These are phyloP conservation scores for Okapia johnstoni DNA, from an alignment of 2,113 vertebrate genomes.

Conservation along the genomic window DNA sequence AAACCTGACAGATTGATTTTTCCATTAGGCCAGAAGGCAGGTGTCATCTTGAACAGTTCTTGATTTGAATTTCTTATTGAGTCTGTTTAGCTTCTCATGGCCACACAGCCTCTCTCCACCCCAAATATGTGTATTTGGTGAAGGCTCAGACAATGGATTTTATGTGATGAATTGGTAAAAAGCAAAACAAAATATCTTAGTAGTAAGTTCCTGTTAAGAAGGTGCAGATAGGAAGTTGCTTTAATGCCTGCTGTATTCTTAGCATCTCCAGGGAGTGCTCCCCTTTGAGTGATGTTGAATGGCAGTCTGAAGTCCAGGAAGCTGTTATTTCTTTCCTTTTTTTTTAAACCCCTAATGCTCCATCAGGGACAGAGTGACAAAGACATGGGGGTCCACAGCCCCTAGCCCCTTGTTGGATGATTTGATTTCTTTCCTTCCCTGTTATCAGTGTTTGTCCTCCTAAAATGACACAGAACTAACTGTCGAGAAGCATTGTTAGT, in stretches of 20 bases:
- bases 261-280: not conserved
- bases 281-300: not conserved
- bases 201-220: not conserved
- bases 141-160: not conserved
- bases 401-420: accelerated
- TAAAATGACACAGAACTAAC: not conserved
- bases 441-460: not conserved
- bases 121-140: conserved; percentile 26
- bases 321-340: not conserved
- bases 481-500: not conserved
- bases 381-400: not conserved
- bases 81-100: conserved; percentile 17
- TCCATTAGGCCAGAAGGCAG: conserved; percentile 55
- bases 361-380: not conserved
- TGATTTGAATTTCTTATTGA: conserved; percentile 59
- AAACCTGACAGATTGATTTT: conserved; percentile 56
- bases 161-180: not conserved
- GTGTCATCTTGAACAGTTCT: conserved; percentile 43
- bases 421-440: not conserved
- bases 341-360: not conserved
- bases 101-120: not conserved
- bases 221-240: not conserved
- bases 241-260: not conserved
- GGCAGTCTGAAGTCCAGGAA: not conserved
- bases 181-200: not conserved